A percentile compares a stretch with the other conserved stretches of the same genome.
Evolutionary conservation across 2,113 vertebrate genomes (phyloP).

Genomic region (Zosterops hypoxanthus): DNA sequence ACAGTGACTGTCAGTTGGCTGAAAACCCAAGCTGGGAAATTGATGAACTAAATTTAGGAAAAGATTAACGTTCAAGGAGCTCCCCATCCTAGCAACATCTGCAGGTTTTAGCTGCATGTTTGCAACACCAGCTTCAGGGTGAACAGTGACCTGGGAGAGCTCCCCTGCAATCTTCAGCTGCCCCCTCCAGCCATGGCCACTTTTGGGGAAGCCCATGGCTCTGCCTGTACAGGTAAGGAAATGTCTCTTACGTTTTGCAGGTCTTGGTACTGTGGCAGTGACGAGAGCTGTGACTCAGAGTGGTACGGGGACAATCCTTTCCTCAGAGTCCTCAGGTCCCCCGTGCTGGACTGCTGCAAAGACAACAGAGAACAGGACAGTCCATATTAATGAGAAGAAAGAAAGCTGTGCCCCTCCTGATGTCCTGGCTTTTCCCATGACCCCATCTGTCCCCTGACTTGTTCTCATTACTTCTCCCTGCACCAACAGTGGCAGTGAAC

Average conservation of each 20-base stretch:
- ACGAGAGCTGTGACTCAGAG: constrained; percentile 92
- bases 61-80: background rate
- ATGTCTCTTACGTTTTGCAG: constrained; percentile 84
- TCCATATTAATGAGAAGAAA: background rate
- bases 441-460: background rate
- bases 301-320: constrained; percentile 92
- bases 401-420: background rate
- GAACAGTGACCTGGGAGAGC: background rate
- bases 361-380: background rate
- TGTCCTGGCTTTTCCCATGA: background rate
- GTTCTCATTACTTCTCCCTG: background rate
- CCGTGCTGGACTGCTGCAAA: constrained; percentile 81
- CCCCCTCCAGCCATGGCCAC: background rate
- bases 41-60: background rate
- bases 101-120: background rate
- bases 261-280: constrained; percentile 89
- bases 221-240: background rate
- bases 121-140: background rate
- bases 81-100: background rate
- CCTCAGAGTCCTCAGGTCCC: constrained; percentile 87
- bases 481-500: background rate
- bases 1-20: background rate
- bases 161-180: background rate
- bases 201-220: background rate
- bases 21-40: background rate